Evolutionary conservation across 1,140 invertebrate species (phyloP).

Genomic region (Scaptomyza hsui): DNA sequence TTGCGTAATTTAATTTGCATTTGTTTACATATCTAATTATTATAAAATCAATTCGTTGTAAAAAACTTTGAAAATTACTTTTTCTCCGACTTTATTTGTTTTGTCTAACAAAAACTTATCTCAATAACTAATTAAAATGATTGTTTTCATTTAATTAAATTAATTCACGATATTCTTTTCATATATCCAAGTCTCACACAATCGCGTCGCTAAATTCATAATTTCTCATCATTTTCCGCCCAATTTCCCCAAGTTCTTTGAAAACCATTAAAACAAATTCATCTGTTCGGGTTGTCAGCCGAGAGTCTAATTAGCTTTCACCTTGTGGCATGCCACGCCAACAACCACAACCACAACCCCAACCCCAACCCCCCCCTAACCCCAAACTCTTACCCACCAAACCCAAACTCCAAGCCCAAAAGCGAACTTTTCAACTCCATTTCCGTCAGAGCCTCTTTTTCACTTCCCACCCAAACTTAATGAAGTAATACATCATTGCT

Average conservation of each 20-base stretch:
- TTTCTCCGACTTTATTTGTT: too few species aligned
- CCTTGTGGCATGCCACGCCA: slow-evolving; percentile 54
- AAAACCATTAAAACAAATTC: slow-evolving; percentile 8
- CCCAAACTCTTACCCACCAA: not conserved
- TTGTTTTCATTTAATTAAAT: not conserved
- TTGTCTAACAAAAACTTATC: too few species aligned
- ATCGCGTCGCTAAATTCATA: not conserved
- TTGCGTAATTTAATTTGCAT: not conserved
- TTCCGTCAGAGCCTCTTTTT: not conserved
- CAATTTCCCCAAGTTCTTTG: not conserved
- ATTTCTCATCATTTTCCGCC: not conserved
- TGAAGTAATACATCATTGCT: slow-evolving; percentile 70
- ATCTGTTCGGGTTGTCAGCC: slow-evolving; percentile 59
- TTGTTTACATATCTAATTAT: not conserved
- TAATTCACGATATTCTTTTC: not conserved
- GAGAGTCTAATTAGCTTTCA: slow-evolving; percentile 75
- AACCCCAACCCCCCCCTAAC: slow-evolving; percentile 1
- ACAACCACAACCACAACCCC: slow-evolving; percentile 2
- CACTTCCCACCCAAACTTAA: not conserved
- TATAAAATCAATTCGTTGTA: too few species aligned
- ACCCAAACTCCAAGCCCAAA: slow-evolving; percentile 26
- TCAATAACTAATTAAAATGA: too few species aligned
- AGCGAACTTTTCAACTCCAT: slow-evolving; percentile 47
- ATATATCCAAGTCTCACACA: not conserved
- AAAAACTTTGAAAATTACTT: too few species aligned